Percentiles rank a stretch among this genome's conserved stretches.
These are phyloP conservation scores for Phyllostomus hastatus DNA, from an alignment of 2,113 vertebrate genomes.

Conservation along the genomic window DNA sequence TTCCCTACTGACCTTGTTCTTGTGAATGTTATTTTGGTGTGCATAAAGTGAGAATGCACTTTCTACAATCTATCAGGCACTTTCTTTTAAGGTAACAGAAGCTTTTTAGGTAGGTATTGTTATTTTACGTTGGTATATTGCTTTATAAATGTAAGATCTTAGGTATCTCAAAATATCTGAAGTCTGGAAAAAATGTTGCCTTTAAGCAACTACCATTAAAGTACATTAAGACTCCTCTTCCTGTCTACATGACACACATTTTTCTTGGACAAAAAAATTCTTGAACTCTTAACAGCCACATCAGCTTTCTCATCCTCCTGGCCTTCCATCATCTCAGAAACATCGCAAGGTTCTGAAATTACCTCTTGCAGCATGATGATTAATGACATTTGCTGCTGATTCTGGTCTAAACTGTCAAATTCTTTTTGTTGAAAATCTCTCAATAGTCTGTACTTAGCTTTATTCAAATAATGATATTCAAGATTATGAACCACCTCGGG, in stretches of 20 bases:
- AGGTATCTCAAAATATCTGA: not conserved
- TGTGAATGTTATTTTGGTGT: not conserved
- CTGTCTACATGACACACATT: not conserved
- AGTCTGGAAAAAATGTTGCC: not conserved
- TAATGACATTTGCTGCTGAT: not conserved
- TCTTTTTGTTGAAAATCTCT: not conserved
- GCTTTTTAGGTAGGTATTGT: not conserved
- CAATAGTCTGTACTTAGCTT: not conserved
- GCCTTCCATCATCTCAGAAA: not conserved
- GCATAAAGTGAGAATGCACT: not conserved
- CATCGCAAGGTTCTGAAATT: not conserved
- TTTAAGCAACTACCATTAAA: not conserved
- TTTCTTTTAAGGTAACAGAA: not conserved
- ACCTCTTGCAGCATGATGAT: not conserved
- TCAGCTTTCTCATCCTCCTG: not conserved
- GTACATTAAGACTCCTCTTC: not conserved
- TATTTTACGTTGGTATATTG: not conserved
- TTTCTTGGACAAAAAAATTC: not conserved
- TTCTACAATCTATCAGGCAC: not conserved
- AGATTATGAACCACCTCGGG: not conserved
- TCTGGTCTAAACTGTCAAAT: not conserved
- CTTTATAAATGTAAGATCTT: conserved; percentile 17
- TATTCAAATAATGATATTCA: conserved; percentile 13
- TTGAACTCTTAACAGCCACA: not conserved
- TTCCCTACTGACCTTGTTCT: not conserved